phyloP scores from a whole-genome alignment of 2,888 invertebrate genomes.

The Parnassius mnemosyne region DNA sequence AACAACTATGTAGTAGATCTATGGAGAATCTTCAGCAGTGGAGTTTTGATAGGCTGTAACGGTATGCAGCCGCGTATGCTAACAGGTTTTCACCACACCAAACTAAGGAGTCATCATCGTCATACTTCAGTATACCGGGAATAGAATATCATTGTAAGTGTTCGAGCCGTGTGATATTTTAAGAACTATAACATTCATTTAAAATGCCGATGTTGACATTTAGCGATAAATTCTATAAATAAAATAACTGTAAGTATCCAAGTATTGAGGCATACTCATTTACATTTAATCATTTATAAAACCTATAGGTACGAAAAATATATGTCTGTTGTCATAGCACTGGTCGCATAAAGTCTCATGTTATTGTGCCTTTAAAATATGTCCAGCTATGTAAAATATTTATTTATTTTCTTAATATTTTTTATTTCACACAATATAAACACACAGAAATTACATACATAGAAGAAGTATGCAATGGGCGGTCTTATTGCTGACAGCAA shows the following conservation, averaged over 20 bases:
- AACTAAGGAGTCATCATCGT: conserved; percentile 14
- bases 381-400: no score
- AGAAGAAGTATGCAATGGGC: no score
- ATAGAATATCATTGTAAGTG: conserved; percentile 16
- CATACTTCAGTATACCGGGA: conserved; percentile 15
- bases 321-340: conserved; percentile 5
- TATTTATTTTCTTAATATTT: no score
- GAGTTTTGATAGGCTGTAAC: no score
- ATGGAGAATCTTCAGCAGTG: no score
- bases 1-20: neutral
- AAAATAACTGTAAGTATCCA: conserved; percentile 12
- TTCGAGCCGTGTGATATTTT: conserved; percentile 32
- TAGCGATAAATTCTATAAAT: conserved; percentile 32
- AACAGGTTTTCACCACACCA: conserved; percentile 23
- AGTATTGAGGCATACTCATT: conserved; percentile 17
- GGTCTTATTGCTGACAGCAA: no score
- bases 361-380: conserved; percentile 1
- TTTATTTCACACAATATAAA: no score
- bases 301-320: conserved; percentile 4
- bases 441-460: no score
- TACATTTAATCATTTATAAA: conserved; percentile 21
- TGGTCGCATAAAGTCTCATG: conserved; percentile 6
- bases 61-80: conserved; percentile 7
- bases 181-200: conserved; percentile 35
- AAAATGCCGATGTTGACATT: conserved; percentile 40